phyloP scores from a whole-genome alignment of 2,113 vertebrate genomes.

The Campylorhamphus procurvoides region DNA sequence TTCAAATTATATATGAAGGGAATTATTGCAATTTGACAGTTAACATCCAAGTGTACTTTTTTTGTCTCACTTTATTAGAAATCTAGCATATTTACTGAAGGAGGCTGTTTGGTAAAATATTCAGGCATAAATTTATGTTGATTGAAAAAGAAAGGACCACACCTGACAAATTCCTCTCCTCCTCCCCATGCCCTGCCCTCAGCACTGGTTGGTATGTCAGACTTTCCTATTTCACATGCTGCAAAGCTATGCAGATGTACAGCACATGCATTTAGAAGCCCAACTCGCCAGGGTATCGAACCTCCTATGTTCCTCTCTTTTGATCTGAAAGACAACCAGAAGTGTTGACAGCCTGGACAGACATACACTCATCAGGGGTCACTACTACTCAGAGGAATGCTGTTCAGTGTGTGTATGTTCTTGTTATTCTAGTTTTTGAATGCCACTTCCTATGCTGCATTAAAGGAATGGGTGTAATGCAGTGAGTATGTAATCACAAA shows the following conservation, averaged over 20 bases:
- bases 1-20: neutral
- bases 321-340: neutral
- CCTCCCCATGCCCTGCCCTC: neutral
- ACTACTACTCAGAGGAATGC: neutral
- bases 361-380: neutral
- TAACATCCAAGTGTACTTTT: neutral
- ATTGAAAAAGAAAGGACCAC: neutral
- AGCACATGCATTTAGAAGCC: neutral
- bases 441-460: rapidly evolving
- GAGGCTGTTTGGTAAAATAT: neutral
- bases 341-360: neutral
- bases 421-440: neutral
- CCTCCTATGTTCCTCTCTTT: neutral
- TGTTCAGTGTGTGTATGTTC: neutral
- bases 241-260: neutral
- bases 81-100: neutral
- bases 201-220: neutral
- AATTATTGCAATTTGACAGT: neutral
- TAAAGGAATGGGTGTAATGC: neutral
- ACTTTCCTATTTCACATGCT: neutral
- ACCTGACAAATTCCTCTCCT: neutral
- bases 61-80: neutral
- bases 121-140: neutral
- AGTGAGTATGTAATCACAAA: neutral
- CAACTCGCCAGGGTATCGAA: neutral